phyloP scores from a whole-genome alignment of 2,888 invertebrate genomes.

The Pammene fasciana region DNA sequence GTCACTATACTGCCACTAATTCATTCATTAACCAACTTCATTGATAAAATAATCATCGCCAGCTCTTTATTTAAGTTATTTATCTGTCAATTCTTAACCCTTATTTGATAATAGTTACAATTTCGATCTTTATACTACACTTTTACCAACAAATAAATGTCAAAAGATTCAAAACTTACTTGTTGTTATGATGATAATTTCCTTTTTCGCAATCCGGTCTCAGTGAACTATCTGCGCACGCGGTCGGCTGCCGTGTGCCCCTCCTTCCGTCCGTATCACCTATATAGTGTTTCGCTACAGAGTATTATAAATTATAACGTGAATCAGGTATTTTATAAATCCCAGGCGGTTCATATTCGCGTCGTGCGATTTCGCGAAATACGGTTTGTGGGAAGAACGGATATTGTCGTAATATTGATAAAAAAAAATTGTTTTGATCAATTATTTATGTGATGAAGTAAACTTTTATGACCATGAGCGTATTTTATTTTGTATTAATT shows the following conservation, averaged over 20 bases:
- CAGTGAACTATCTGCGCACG: slow-evolving; percentile 5
- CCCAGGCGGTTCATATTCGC: neutral
- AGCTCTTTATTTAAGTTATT: neutral
- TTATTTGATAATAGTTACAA: neutral
- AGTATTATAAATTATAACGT: too few species aligned
- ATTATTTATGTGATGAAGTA: neutral
- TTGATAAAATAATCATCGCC: neutral
- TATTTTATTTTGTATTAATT: too few species aligned
- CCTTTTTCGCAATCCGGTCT: slow-evolving; percentile 4
- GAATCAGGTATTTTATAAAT: slow-evolving; percentile 17
- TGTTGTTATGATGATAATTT: neutral
- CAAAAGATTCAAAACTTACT: slow-evolving; percentile 15
- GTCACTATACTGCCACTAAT: neutral
- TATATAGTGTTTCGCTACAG: slow-evolving; percentile 1
- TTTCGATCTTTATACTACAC: too few species aligned
- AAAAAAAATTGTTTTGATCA: neutral
- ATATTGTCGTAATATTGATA: neutral
- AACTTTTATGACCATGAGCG: neutral
- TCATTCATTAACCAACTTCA: slow-evolving; percentile 1
- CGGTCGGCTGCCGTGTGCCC: slow-evolving; percentile 4
- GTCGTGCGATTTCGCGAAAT: slow-evolving; percentile 10
- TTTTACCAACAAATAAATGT: neutral
- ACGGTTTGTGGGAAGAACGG: slow-evolving; percentile 3
- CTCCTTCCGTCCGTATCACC: slow-evolving; percentile 1
- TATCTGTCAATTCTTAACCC: neutral